Conservation (phyloP, 2,797 vertebrate species). For the Emys orbicularis region DNA sequence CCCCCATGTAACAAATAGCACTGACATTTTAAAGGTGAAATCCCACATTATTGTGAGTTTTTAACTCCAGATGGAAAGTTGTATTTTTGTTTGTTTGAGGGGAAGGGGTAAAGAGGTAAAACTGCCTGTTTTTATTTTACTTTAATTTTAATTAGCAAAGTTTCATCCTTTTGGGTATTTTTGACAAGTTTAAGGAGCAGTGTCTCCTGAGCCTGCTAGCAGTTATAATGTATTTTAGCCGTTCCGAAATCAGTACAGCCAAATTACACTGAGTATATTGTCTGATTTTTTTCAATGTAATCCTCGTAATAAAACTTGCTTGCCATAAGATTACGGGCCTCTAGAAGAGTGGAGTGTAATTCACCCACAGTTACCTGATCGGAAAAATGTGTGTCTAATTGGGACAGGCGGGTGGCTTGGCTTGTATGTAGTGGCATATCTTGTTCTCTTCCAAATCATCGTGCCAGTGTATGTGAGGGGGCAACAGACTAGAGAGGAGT, state of each 20-base stretch:
- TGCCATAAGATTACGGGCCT: neutral
- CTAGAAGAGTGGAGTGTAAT: neutral
- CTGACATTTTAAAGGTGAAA: slow-evolving; percentile 49
- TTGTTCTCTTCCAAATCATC: neutral
- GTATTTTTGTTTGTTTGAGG: neutral
- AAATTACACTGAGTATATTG: neutral
- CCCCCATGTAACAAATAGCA: slow-evolving; percentile 59
- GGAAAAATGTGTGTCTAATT: neutral
- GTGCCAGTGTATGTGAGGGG: neutral
- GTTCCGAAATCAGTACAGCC: neutral
- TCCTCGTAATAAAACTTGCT: neutral
- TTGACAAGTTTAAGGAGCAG: slow-evolving; percentile 40
- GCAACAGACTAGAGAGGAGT: slow-evolving; percentile 9
- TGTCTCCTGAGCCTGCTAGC: neutral
- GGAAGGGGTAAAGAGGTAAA: neutral
- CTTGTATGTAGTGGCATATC: neutral
- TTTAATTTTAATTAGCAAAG: slow-evolving; percentile 19
- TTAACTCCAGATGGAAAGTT: slow-evolving; percentile 62
- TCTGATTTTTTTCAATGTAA: slow-evolving; percentile 2
- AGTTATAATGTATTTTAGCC: slow-evolving; percentile 9
- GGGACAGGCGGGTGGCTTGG: neutral
- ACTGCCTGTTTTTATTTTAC: neutral
- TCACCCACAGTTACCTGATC: neutral
- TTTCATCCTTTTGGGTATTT: neutral
- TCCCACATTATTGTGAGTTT: slow-evolving; percentile 62